A percentile compares a stretch with the other conserved stretches of the same genome.
Conservation (phyloP, 2,888 invertebrate species). For the Pandemis cinnamomeana region DNA sequence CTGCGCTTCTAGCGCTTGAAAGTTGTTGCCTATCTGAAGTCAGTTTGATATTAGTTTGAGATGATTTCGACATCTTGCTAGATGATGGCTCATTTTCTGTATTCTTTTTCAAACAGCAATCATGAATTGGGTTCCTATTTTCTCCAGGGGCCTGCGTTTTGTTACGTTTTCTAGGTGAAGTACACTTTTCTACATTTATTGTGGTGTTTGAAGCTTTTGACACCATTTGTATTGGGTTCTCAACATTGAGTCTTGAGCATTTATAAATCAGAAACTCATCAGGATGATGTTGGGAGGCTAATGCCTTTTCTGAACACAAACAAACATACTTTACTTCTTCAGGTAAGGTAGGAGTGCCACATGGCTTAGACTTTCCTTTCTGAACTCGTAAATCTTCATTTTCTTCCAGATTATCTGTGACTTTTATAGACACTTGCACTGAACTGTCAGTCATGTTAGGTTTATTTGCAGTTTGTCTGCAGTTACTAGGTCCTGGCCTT, state of each 20-base stretch:
- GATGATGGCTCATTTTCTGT: constrained; percentile 39
- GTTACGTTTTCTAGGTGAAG: constrained; percentile 27
- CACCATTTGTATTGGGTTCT: constrained; percentile 50
- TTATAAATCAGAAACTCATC: constrained; percentile 68
- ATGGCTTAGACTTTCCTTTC: not conserved
- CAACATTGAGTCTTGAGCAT: constrained; percentile 61
- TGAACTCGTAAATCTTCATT: not conserved
- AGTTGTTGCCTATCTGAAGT: constrained; percentile 53
- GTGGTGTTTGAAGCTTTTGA: constrained; percentile 45
- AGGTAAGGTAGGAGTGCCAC: constrained; percentile 23
- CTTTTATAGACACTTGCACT: constrained; percentile 66
- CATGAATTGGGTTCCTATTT: constrained; percentile 25
- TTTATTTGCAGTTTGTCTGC: constrained; percentile 48
- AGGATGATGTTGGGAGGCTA: constrained; percentile 51
- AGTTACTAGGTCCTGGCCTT: constrained; percentile 56
- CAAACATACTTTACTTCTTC: constrained; percentile 69
- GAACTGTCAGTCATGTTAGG: constrained; percentile 65
- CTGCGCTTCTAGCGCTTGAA: constrained; percentile 48
- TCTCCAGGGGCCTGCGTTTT: not conserved
- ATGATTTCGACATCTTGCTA: constrained; percentile 62
- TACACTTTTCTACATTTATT: constrained; percentile 31
- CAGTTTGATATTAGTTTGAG: constrained; percentile 66
- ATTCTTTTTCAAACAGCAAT: constrained; percentile 27
- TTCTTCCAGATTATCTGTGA: constrained; percentile 43
- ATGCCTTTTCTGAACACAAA: constrained; percentile 59